Evolutionary conservation across 2,888 invertebrate genomes (phyloP).

Genomic region (Sinelater perroti): DNA sequence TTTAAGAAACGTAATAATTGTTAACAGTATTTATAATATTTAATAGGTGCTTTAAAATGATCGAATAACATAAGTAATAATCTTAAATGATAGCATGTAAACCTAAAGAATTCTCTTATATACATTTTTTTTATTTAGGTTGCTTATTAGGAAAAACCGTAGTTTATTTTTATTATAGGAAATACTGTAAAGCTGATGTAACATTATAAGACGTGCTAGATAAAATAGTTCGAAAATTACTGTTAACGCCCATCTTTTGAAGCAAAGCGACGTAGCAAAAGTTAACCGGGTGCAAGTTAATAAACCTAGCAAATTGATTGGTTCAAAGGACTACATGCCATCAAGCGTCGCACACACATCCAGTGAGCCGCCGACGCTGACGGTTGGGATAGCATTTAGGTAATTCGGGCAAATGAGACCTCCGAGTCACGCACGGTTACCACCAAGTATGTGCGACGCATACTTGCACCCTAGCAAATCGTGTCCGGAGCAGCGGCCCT

Average conservation of each 20-base stretch:
- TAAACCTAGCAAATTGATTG: constrained; percentile 24
- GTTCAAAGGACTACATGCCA: constrained; percentile 20
- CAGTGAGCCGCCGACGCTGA: constrained; percentile 33
- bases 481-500: constrained; percentile 28
- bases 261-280: constrained; percentile 7
- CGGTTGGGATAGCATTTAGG: constrained; percentile 28
- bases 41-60: too few species aligned
- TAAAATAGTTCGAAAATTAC: too few species aligned
- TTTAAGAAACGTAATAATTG: too few species aligned
- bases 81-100: too few species aligned
- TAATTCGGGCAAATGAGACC: constrained; percentile 39
- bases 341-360: constrained; percentile 18
- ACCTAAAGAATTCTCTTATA: too few species aligned
- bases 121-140: too few species aligned
- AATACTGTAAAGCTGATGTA: too few species aligned
- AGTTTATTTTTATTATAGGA: too few species aligned
- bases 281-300: constrained; percentile 12
- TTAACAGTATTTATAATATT: too few species aligned
- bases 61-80: too few species aligned
- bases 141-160: too few species aligned
- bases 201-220: too few species aligned
- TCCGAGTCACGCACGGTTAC: constrained; percentile 41
- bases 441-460: constrained; percentile 41
- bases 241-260: background rate
- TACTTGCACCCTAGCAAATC: constrained; percentile 38